Percentiles rank a stretch among this genome's conserved stretches.
These are phyloP conservation scores for Yasuhikotakia modesta DNA, from an alignment of 2,797 vertebrate genomes.

Conservation along the genomic window DNA sequence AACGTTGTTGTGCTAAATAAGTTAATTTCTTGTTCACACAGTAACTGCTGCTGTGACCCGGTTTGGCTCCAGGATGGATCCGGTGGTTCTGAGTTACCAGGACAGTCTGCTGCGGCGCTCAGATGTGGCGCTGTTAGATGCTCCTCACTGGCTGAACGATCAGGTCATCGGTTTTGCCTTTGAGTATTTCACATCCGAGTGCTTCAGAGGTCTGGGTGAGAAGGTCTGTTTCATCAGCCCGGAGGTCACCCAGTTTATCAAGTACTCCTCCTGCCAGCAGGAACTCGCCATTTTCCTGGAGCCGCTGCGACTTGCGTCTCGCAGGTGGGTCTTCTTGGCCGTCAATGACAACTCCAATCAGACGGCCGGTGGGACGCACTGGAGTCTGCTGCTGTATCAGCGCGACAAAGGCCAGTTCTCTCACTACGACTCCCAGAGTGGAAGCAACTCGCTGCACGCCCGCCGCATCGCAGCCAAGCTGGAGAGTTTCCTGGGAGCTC, in stretches of 20 bases:
- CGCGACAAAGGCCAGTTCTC: constrained; percentile 82
- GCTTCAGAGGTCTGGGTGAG: constrained; percentile 79
- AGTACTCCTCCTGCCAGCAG: constrained; percentile 84
- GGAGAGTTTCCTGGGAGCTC: constrained; percentile 81
- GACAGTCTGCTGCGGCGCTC: constrained; percentile 92
- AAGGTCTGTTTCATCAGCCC: constrained; percentile 88
- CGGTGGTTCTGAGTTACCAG: constrained; percentile 92
- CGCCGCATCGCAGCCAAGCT: constrained; percentile 85
- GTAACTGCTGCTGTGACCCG: constrained; percentile 48
- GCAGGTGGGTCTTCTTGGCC: constrained; percentile 87
- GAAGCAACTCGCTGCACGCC: constrained; percentile 86
- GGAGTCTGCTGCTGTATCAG: constrained; percentile 92
- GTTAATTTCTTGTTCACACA: constrained; percentile 57
- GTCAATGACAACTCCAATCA: constrained; percentile 95
- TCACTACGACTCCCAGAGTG: constrained; percentile 93
- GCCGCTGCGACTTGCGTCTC: constrained; percentile 82
- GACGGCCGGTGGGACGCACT: constrained; percentile 90
- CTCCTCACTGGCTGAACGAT: constrained; percentile 95
- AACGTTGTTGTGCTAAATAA: background rate
- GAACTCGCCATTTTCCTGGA: constrained; percentile 90
- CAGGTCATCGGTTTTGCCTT: constrained; percentile 95
- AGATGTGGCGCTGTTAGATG: constrained; percentile 87
- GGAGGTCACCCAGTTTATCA: constrained; percentile 97
- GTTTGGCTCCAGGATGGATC: constrained; percentile 82
- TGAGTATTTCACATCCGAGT: constrained; percentile 86